Evolutionary conservation across 2,888 invertebrate species (phyloP).

Genomic region (Macropis europaea): DNA sequence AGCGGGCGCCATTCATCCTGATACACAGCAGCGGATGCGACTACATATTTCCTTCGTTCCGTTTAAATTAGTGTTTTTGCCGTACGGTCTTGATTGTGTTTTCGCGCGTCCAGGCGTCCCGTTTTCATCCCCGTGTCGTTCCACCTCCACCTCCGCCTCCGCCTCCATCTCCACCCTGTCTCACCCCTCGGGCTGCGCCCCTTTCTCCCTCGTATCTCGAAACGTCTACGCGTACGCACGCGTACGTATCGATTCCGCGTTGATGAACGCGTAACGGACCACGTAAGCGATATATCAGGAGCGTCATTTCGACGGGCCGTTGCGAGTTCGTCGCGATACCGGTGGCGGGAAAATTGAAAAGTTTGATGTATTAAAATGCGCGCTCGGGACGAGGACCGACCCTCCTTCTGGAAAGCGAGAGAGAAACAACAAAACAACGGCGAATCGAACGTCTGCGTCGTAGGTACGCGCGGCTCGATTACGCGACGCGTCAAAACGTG

Average conservation of each 20-base stretch:
- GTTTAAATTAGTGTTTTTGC: conserved; percentile 75
- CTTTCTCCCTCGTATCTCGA: neutral
- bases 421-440: conserved; percentile 24
- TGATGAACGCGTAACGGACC: conserved; percentile 70
- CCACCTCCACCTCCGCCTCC: neutral
- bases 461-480: conserved; percentile 51
- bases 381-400: conserved; percentile 38
- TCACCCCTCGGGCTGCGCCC: neutral
- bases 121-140: neutral
- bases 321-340: conserved; percentile 48
- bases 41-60: conserved; percentile 76
- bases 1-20: conserved; percentile 73
- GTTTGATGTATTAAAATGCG: conserved; percentile 76
- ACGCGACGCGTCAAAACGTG: conserved; percentile 52
- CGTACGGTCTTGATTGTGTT: conserved; percentile 70
- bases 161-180: neutral
- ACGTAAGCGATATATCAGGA: conserved; percentile 75
- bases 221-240: conserved; percentile 16
- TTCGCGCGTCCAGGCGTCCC: conserved; percentile 45
- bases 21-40: conserved; percentile 74
- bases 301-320: conserved; percentile 62
- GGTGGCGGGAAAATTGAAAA: conserved; percentile 73
- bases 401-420: conserved; percentile 22
- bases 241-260: conserved; percentile 67
- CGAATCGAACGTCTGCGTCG: conserved; percentile 1